Percentiles rank a stretch among this genome's conserved stretches.
These are phyloP conservation scores for Alligator mississippiensis DNA, from an alignment of 2,113 vertebrate genomes.

Conservation along the genomic window DNA sequence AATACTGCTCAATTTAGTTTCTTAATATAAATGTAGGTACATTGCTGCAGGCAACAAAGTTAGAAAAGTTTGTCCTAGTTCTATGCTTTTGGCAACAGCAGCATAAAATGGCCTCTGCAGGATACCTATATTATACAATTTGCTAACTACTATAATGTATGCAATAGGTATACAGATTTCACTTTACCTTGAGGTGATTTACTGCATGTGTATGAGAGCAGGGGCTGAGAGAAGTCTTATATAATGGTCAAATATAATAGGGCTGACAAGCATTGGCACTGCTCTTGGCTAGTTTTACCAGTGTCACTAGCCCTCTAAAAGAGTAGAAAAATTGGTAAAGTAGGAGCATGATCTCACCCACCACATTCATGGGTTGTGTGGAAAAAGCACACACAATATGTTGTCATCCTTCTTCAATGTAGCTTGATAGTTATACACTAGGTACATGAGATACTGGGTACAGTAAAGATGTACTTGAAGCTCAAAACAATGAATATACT, in stretches of 20 bases:
- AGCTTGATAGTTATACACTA: rapidly evolving
- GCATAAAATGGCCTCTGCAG: background rate
- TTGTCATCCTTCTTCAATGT: background rate
- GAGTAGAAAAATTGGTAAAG: background rate
- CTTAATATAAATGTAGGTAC: background rate
- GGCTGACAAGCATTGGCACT: no score
- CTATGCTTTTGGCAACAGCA: constrained; percentile 7
- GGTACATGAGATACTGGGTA: background rate
- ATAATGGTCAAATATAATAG: background rate
- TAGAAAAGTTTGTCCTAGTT: constrained; percentile 8
- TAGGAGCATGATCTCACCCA: background rate
- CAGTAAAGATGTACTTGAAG: rapidly evolving
- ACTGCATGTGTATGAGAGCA: rapidly evolving
- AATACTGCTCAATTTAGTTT: background rate
- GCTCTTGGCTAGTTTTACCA: background rate
- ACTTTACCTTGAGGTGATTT: background rate
- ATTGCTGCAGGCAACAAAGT: constrained; percentile 13
- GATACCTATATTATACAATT: rapidly evolving
- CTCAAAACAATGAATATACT: background rate
- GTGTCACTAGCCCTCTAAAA: background rate
- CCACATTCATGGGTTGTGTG: rapidly evolving
- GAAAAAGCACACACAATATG: rapidly evolving
- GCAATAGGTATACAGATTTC: background rate
- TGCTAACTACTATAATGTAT: background rate
- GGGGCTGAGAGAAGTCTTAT: background rate